phyloP scores from a whole-genome alignment of 2,113 vertebrate species.

The Dicentrarchus labrax region DNA sequence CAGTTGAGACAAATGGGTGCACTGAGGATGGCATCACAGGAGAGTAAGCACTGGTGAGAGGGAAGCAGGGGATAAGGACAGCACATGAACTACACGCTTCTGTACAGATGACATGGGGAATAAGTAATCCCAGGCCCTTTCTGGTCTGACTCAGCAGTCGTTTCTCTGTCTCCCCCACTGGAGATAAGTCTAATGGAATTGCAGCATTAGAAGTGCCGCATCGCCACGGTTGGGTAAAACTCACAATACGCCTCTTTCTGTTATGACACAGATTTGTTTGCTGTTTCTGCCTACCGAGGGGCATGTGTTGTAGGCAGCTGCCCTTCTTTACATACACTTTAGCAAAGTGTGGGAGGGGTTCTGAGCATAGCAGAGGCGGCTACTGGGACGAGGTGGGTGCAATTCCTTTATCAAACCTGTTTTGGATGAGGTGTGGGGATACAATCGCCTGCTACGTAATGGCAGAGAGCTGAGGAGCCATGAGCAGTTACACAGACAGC shows the following conservation, averaged over 20 bases:
- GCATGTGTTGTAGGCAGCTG: conserved; percentile 62
- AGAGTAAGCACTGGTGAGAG: conserved; percentile 60
- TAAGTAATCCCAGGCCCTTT: conserved; percentile 71
- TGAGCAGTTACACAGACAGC: conserved; percentile 84
- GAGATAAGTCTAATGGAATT: conserved; percentile 78
- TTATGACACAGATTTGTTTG: conserved; percentile 75
- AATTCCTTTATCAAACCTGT: conserved; percentile 54
- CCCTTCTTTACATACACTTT: conserved; percentile 58
- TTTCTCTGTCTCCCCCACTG: conserved; percentile 69
- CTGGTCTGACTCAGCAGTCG: conserved; percentile 79
- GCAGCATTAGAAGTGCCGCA: conserved; percentile 70
- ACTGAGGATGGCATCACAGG: conserved; percentile 60
- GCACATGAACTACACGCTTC: conserved; percentile 69
- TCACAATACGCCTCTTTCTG: conserved; percentile 73
- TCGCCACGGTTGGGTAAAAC: conserved; percentile 68
- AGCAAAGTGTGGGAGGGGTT: conserved; percentile 63
- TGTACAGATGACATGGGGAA: conserved; percentile 74
- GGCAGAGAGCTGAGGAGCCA: conserved; percentile 78
- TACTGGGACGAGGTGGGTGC: conserved; percentile 51
- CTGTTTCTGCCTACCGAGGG: conserved; percentile 59
- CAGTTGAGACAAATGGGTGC: conserved; percentile 69
- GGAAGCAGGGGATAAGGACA: conserved; percentile 63
- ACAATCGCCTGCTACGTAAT: conserved; percentile 70
- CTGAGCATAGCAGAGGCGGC: conserved; percentile 56
- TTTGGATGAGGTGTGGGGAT: conserved; percentile 66